Base-by-base conservation (phyloP, 1,140 invertebrate genomes). In the Helicoverpa zea region DNA sequence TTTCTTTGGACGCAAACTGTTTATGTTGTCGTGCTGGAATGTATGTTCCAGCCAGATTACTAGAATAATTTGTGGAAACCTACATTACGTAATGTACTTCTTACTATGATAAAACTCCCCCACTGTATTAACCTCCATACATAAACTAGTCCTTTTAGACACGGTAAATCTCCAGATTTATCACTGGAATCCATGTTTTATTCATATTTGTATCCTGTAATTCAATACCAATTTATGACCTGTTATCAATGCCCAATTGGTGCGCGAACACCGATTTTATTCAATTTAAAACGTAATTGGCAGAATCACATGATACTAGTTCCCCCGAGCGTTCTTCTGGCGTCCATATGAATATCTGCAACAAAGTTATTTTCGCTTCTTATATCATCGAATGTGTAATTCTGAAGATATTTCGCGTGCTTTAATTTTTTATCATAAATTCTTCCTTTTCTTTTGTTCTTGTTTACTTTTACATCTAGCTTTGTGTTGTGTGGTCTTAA, bases 251-350 rank as follows among this genome's bases (percentile, higher is more conserved):
- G 18, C 18, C 23, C 47, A 63, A 76, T 51, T 14, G 66, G 18
- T 54, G 74, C 30, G 13, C 29, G 30, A 49, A 43, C 49, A 35
- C 14, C 30, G 49, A 47, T 77, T 77, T 64, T 51, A 63, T 47
- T 77, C 75, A 77, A 77, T 77, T 66, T 66, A 77, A 76, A 77
- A 77, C 59, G 47, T 64, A 64, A 77, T 66, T 77, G 75, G 49
- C 59, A 52, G 61, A 66, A 77, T 77, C 59, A 35, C 23, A 64
- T 51, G 14, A 51, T 76, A 51, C 54, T 35, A 35, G 35, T 35
- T 43, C 23, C 47, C 35, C 9, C 49, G 11, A 58, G 73, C 73
- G 2, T 51, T 29, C 30, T 74, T 47, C 47, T n/a, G 18, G 58
- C 58, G 47, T 76, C 35, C 47, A 3, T 47, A 51, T 61, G 61